These are phyloP conservation scores for Holacanthus passer DNA, from an alignment of 2,113 vertebrate species.

Conservation along the genomic window DNA sequence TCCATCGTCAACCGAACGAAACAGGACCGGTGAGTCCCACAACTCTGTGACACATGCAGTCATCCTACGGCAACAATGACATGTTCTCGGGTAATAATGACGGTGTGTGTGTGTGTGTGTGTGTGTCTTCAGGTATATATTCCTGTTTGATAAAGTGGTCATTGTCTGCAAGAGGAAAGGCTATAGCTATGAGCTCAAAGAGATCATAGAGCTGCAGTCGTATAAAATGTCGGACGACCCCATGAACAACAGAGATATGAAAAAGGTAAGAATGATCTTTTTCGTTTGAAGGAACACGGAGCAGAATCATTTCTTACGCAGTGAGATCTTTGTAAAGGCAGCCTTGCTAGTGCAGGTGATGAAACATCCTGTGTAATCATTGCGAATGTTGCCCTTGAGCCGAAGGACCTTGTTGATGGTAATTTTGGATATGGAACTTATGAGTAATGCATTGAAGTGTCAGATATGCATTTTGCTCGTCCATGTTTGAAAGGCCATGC, in stretches of 20 bases:
- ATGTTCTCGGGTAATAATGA: not conserved
- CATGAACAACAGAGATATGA: constrained; percentile 96
- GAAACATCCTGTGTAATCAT: constrained; percentile 43
- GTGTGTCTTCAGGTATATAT: constrained; percentile 90
- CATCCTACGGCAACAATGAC: not conserved
- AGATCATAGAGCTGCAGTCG: constrained; percentile 94
- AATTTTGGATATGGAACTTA: constrained; percentile 60
- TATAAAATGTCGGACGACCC: constrained; percentile 98
- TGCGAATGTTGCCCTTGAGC: constrained; percentile 66
- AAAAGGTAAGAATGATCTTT: constrained; percentile 87
- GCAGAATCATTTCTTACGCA: not conserved
- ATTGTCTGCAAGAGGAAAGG: constrained; percentile 97
- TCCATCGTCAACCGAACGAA: constrained; percentile 96
- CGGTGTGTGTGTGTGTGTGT: constrained; percentile 5
- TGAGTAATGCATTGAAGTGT: constrained; percentile 58
- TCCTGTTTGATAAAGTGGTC: constrained; percentile 98
- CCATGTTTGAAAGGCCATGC: constrained; percentile 67
- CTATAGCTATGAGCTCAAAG: constrained; percentile 96
- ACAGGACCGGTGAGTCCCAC: constrained; percentile 92
- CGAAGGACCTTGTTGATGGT: constrained; percentile 58
- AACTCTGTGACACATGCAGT: not conserved
- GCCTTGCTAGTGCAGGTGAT: not conserved
- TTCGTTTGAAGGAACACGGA: not conserved
- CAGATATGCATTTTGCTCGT: constrained; percentile 50
- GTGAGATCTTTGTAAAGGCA: constrained; percentile 7